Evolutionary conservation across 2,888 invertebrate genomes (phyloP), one percentile per base, ranked within the genome.

Genomic region (Sclerodermus sp.): DNA sequence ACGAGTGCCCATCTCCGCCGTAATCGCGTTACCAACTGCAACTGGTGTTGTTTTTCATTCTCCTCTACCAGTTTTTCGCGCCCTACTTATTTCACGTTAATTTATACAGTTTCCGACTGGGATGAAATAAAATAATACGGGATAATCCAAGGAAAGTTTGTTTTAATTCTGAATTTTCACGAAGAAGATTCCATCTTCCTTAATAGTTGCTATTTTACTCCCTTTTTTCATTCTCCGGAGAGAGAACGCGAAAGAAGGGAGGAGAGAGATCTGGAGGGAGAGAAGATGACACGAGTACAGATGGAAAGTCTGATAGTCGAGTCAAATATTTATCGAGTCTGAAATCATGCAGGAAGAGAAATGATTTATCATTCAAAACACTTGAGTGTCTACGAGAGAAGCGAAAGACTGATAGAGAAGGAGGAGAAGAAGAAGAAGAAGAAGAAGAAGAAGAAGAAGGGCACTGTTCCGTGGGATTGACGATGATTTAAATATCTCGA

Each of bases 401-500:
- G 13, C 18, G 47, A 12, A 15, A 10, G 13, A 32, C 12, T 10
- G 34, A 34, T 13, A n/a, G 23, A 9, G 30, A 38, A 8, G 3
- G 34, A 14, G 9, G 30, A 40, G 14, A 40, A 31, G 39, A 31
- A 13, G 30, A 9, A 3, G 0, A 40, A 14, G 14, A 39, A 36
- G 29, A 52, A 56, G 45, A 49, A 42, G 16, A 15, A 17, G 31
- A 41, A 45, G 30, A 53, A 48, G 55, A 48, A 47, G 52, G 31
- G 43, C 29, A 53, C 46, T 49, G 51, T 58, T 57, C 42, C 49
- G 43, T 41, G 42, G 51, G 56, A 45, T 51, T 54, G 57, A 59
- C 51, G 57, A 64, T 59, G 54, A 64, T 64, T 64, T 64, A 64
- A 64, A 64, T 64, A 64, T 61, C 57, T 45, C 51, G n/a, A 31